Conservation (phyloP, 2,113 vertebrate genomes). For the Scomber scombrus region DNA sequence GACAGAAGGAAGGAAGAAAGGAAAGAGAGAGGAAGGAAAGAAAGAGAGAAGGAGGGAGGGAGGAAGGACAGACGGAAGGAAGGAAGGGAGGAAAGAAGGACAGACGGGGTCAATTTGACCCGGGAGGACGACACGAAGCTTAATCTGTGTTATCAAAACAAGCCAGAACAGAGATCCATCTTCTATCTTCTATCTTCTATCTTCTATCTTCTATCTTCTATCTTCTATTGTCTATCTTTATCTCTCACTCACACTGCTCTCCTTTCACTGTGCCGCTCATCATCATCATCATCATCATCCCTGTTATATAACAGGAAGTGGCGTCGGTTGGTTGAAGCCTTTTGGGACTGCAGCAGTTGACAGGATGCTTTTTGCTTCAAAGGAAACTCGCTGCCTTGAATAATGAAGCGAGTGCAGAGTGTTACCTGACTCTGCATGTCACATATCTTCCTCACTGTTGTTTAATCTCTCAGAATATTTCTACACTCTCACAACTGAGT, state of each 20-base stretch:
- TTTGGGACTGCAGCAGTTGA: conserved; percentile 1
- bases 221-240: too few relatives aligned
- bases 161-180: background rate
- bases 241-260: too few relatives aligned
- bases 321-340: background rate
- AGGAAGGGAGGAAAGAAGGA: too few relatives aligned
- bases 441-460: background rate
- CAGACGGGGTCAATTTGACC: too few relatives aligned
- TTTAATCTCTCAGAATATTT: background rate
- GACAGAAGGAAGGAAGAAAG: too few relatives aligned
- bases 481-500: background rate
- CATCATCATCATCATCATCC: too few relatives aligned
- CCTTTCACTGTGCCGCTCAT: too few relatives aligned
- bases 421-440: background rate
- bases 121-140: background rate
- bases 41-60: too few relatives aligned
- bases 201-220: too few relatives aligned
- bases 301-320: background rate
- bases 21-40: too few relatives aligned
- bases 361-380: background rate
- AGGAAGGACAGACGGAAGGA: too few relatives aligned
- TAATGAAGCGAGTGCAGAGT: conserved; percentile 8
- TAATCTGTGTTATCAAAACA: background rate
- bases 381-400: background rate
- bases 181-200: too few relatives aligned